Conservation (phyloP, 2,888 invertebrate genomes). For the Apamea crenata region DNA sequence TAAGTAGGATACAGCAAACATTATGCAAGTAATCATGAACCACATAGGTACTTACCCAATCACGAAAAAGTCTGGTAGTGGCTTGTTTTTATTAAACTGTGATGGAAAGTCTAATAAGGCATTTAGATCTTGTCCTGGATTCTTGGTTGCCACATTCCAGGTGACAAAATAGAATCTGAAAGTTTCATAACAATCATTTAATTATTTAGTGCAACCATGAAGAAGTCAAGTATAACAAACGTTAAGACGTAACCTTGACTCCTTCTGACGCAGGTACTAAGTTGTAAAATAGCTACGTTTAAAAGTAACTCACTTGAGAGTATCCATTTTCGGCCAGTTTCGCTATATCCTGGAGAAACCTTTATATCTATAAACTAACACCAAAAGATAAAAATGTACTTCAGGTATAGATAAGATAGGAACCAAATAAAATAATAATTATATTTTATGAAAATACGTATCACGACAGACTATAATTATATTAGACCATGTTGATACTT, state of each 20-base stretch:
- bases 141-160: slow-evolving; percentile 97
- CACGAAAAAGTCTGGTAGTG: slow-evolving; percentile 95
- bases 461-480: slow-evolving; percentile 11
- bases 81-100: slow-evolving; percentile 91
- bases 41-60: slow-evolving; percentile 91
- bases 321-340: slow-evolving; percentile 75
- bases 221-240: slow-evolving; percentile 42
- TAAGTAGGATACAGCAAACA: slow-evolving; percentile 57
- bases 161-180: slow-evolving; percentile 95
- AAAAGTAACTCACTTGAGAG: slow-evolving; percentile 73
- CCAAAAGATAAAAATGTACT: slow-evolving; percentile 59
- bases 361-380: slow-evolving; percentile 56
- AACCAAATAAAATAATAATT: slow-evolving; percentile 41
- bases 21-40: slow-evolving; percentile 53
- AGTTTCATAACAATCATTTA: slow-evolving; percentile 53
- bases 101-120: slow-evolving; percentile 92
- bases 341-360: slow-evolving; percentile 35
- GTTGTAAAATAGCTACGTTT: slow-evolving; percentile 30
- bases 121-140: slow-evolving; percentile 93
- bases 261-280: slow-evolving; percentile 65
- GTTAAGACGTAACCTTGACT: slow-evolving; percentile 75
- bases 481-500: slow-evolving; percentile 37
- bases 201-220: slow-evolving; percentile 26
- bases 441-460: slow-evolving; percentile 28
- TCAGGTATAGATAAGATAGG: slow-evolving; percentile 73